phyloP scores from a whole-genome alignment of 2,797 vertebrate genomes.

The Sebastes oblongus region DNA sequence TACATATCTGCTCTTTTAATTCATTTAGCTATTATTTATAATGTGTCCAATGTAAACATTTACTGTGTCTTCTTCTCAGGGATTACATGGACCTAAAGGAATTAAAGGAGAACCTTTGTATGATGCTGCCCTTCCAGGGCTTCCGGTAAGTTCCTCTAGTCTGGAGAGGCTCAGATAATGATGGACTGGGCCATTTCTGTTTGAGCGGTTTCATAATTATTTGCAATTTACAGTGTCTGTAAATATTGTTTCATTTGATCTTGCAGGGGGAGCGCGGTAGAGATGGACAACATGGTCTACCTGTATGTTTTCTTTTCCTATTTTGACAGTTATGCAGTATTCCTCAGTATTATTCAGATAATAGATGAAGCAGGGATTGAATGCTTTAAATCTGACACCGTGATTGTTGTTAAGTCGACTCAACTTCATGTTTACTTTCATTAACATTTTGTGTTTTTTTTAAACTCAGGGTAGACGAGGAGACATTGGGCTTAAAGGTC shows the following conservation, averaged over 20 bases:
- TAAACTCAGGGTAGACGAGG: conserved; percentile 65
- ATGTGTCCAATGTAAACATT: neutral
- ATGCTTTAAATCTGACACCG: neutral
- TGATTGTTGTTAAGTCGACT: neutral
- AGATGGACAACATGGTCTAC: conserved; percentile 49
- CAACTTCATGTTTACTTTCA: neutral
- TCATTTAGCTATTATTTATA: neutral
- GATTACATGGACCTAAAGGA: conserved; percentile 70
- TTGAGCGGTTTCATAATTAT: neutral
- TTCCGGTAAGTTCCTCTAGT: conserved; percentile 50
- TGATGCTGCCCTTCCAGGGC: conserved; percentile 15
- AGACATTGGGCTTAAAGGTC: conserved; percentile 50
- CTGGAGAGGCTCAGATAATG: neutral
- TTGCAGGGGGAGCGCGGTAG: conserved; percentile 64
- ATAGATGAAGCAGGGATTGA: neutral
- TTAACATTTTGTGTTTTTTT: neutral
- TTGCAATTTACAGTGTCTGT: neutral
- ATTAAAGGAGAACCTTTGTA: conserved; percentile 67
- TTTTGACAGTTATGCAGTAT: neutral
- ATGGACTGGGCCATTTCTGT: neutral
- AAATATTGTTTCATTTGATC: neutral
- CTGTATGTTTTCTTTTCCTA: conserved; percentile 55
- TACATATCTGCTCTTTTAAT: neutral
- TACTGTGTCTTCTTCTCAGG: conserved; percentile 53
- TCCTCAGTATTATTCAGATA: neutral